Conservation (phyloP, 2,888 invertebrate genomes). For the Eledona agricola region DNA sequence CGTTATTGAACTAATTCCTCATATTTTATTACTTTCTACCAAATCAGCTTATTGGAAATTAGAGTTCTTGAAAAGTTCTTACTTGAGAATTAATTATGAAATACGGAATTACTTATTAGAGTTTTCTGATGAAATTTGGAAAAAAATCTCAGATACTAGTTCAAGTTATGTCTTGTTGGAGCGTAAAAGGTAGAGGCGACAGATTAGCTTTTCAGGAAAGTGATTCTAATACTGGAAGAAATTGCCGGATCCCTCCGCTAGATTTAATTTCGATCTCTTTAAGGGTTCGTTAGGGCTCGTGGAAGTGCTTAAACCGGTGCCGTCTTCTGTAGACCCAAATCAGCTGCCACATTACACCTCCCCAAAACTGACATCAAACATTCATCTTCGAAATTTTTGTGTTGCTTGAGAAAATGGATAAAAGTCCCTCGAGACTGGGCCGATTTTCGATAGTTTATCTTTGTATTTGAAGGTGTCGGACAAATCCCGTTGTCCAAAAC, state of each 20-base stretch:
- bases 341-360: slow-evolving; percentile 10
- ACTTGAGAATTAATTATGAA: too few relatives aligned
- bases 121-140: too few relatives aligned
- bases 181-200: slow-evolving; percentile 4
- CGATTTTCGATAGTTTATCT: slow-evolving; percentile 30
- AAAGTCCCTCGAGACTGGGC: slow-evolving; percentile 12
- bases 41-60: too few relatives aligned
- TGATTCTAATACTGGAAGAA: slow-evolving; percentile 1
- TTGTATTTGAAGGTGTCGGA: slow-evolving; percentile 31
- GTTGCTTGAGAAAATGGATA: slow-evolving; percentile 17
- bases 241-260: background rate
- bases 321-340: slow-evolving; percentile 4
- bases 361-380: slow-evolving; percentile 8
- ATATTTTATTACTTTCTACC: too few relatives aligned
- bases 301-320: slow-evolving; percentile 2
- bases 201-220: slow-evolving; percentile 5
- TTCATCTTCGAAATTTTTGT: slow-evolving; percentile 21
- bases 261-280: slow-evolving; percentile 1
- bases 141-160: too few relatives aligned
- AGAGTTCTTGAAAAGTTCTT: too few relatives aligned
- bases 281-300: background rate
- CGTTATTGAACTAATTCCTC: too few relatives aligned
- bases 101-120: too few relatives aligned
- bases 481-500: slow-evolving; percentile 38
- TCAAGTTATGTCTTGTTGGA: too few relatives aligned